These are phyloP conservation scores for Marcusenius ussheri DNA, from an alignment of 2,113 vertebrate species.

Conservation along the genomic window DNA sequence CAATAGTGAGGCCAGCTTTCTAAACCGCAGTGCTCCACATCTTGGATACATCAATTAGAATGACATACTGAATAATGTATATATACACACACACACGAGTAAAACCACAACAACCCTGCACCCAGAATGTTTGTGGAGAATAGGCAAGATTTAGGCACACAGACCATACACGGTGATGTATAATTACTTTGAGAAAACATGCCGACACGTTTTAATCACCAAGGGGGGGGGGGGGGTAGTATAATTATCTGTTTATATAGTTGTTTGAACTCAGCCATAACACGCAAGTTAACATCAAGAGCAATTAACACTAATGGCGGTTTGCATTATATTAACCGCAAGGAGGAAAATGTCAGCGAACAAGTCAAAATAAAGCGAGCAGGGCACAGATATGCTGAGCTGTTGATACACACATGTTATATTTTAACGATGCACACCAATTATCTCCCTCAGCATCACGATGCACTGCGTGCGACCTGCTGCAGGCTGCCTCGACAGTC, in stretches of 20 bases:
- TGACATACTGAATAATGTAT: not conserved
- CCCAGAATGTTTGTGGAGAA: not conserved
- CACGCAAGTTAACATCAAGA: not conserved
- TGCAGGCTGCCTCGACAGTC: not conserved
- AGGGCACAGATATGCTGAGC: not conserved
- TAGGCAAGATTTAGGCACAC: not conserved
- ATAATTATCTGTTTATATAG: conserved; percentile 1
- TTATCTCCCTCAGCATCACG: not conserved
- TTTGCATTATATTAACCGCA: not conserved
- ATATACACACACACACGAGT: not conserved
- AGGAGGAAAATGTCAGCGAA: not conserved
- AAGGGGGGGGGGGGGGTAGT: not conserved
- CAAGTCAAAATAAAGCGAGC: not conserved
- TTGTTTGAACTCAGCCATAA: not conserved
- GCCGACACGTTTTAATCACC: not conserved
- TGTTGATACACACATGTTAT: not conserved
- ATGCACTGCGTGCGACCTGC: not conserved
- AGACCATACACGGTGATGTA: not conserved
- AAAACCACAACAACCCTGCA: not conserved
- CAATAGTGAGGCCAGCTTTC: not conserved
- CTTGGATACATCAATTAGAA: not conserved
- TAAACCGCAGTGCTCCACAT: not conserved
- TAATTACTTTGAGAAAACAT: not conserved
- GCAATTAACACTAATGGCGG: not conserved
- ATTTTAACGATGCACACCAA: not conserved